Percentiles rank a stretch among this genome's conserved stretches.
phyloP scores from a whole-genome alignment of 2,888 invertebrate genomes.

The Agrilus cyanescens region DNA sequence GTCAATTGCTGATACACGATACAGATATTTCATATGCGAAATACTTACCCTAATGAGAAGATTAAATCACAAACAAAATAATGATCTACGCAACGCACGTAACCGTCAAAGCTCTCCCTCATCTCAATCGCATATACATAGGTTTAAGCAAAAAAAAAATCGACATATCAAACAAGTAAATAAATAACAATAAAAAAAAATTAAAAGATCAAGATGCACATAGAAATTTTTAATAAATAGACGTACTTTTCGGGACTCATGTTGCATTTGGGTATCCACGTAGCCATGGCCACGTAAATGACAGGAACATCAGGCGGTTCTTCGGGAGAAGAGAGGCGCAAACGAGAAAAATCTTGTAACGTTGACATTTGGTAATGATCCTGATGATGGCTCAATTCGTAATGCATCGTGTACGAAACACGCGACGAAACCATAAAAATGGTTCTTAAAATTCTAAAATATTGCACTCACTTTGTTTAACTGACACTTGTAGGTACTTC shows the following conservation, averaged over 20 bases:
- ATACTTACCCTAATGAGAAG: no score
- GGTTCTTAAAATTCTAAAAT: no score
- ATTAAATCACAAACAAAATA: no score
- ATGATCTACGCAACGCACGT: no score
- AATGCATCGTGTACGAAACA: conserved; percentile 50
- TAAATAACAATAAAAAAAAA: not conserved
- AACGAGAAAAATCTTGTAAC: conserved; percentile 48
- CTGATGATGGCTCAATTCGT: conserved; percentile 43
- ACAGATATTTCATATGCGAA: no score
- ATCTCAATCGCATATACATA: no score
- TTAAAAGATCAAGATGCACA: not conserved
- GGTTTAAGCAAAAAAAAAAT: no score
- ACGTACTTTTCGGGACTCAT: conserved; percentile 23
- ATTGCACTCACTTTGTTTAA: no score
- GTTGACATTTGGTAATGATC: conserved; percentile 36
- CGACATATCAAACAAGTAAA: not conserved
- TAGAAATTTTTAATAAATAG: not conserved
- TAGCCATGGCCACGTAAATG: conserved; percentile 58
- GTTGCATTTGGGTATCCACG: conserved; percentile 64
- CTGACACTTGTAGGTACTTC: no score
- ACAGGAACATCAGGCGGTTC: conserved; percentile 51
- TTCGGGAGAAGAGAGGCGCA: conserved; percentile 42
- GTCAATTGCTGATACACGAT: no score
- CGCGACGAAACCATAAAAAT: conserved; percentile 49
- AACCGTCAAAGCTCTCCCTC: no score